Base-by-base conservation (phyloP, 1,140 invertebrate genomes). In the Drosophila micromelanica region DNA sequence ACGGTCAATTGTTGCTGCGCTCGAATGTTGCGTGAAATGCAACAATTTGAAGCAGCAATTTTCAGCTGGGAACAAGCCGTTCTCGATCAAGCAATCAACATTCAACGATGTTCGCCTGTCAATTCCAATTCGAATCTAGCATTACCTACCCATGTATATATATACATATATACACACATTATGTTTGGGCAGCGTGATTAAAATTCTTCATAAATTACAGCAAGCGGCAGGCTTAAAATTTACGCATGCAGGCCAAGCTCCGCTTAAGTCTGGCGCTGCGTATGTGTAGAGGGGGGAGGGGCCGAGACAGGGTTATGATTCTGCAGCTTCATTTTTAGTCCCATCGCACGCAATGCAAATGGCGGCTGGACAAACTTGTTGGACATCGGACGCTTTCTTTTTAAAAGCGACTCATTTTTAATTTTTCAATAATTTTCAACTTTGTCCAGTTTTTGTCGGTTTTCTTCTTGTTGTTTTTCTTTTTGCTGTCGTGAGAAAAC, bases 1-100 rank as follows among this genome's bases (percentile, higher is more conserved):
- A 5, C 27, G 27, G 27, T 27, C 27, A 27, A 27, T 27, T 27
- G 1, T 27, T 27, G 27, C 1, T 27, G 27, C 27, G 27, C n/a
- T 65, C 55, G 54, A 67, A 56, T 69, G 56, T 56, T 56, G 82
- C 84, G 79, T 86, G 84, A 86, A 86, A 87, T 89, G 84, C 84
- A 73, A 79, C 82, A 86, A 87, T 76, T 89, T 89, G 76, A 59
- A 62, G 73, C 67, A 73, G 65, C 76, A 73, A 73, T 69, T 71
- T 48, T 48, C 15, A 30, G 61, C 67, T 60, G 65, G 54, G 68
- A 64, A 77, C 75, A 76, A 37, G 42, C 42, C 11, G 13, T 52
- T 8, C 13, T 23, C 35, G 12, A 37, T 55, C 69, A 42, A 42
- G 38, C 62, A 62, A 55, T 76, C 61, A 57, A 38, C 67, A 69